Evolutionary conservation across 2,888 invertebrate genomes (phyloP).

Genomic region (Orthosia cruda): DNA sequence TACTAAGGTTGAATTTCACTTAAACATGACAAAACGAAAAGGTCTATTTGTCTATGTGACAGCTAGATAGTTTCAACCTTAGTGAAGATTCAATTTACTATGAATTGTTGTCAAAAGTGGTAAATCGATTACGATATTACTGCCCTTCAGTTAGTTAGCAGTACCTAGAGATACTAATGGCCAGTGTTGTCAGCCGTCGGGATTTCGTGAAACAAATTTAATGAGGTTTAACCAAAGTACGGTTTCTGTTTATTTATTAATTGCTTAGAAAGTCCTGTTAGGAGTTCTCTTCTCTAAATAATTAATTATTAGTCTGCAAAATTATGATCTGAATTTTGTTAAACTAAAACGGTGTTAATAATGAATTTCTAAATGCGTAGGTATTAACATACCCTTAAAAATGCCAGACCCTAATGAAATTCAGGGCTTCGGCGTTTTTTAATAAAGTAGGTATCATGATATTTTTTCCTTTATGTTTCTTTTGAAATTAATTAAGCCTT

Average conservation of each 20-base stretch:
- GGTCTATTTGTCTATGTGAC: not conserved
- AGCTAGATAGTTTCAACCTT: not conserved
- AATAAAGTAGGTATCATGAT: not conserved
- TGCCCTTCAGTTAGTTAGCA: not conserved
- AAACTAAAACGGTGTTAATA: conserved; percentile 28
- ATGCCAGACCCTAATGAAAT: conserved; percentile 30
- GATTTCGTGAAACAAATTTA: conserved; percentile 40
- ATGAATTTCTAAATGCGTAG: conserved; percentile 26
- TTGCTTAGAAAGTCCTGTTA: conserved; percentile 15
- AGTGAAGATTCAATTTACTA: not conserved
- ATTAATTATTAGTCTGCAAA: conserved; percentile 33
- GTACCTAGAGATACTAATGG: no score
- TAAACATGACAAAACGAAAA: conserved; percentile 3
- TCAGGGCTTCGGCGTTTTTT: not conserved
- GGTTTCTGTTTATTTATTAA: conserved; percentile 37
- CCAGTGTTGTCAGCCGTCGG: conserved; percentile 18
- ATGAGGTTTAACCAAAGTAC: conserved; percentile 9
- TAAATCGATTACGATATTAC: not conserved
- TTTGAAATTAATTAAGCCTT: not conserved
- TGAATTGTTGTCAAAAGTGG: not conserved
- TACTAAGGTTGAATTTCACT: no score
- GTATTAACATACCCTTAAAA: conserved; percentile 21
- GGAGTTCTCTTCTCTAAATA: conserved; percentile 24
- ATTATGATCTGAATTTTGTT: conserved; percentile 49
- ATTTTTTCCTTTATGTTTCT: not conserved